Base-by-base conservation (phyloP, 2,113 vertebrate species). In the Uria lomvia region DNA sequence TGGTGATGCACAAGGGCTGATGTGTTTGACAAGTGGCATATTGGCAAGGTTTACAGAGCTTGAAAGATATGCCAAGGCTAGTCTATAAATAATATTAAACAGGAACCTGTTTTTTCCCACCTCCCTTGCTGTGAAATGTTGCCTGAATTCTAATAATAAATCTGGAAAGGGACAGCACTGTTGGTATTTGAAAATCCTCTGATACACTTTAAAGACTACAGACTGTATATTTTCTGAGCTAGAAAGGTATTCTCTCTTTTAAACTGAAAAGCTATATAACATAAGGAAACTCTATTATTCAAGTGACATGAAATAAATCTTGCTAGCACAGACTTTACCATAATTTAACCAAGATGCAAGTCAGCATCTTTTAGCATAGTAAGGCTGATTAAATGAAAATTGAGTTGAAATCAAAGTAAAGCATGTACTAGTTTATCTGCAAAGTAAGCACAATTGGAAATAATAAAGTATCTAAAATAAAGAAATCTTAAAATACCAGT, bases 341-440 rank as follows among this genome's bases (percentile, higher is more conserved):
- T 94, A 95, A 94, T 96, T 97, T 97, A 97, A 94, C 32, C 38
- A 94, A 97, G 88, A 97, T 91, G 70, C 67, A 96, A 94, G 79
- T 38, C 89, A 94, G 78, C 74, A 73, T 67, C 27, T 95, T 97
- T 83, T 73, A 92, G 22, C 52, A 91, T 55, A 81, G 58, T n/a
- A 94, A 95, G 27, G 14, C 10, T 85, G 18, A 66, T 62, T 90
- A 93, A 88, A 84, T 52, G 8, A 77, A 91, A 74, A 36, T 7
- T 67, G 45, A 62, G 15, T 27, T 45, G 38, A 82, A 96, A 91
- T 53, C 6, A 67, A 76, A 87, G 3, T 15, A 70, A 91, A 79
- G 6, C 9, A 60, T 29, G 5, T 47, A 8, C 3, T 73, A 50
- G 2, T 53, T 89, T 73, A 70, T 68, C 45, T 66, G 19, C 40